A percentile compares a stretch with the other conserved stretches of the same genome.
Evolutionary conservation across 2,797 vertebrate genomes (phyloP).

Genomic region (Notolepis coatsorum): DNA sequence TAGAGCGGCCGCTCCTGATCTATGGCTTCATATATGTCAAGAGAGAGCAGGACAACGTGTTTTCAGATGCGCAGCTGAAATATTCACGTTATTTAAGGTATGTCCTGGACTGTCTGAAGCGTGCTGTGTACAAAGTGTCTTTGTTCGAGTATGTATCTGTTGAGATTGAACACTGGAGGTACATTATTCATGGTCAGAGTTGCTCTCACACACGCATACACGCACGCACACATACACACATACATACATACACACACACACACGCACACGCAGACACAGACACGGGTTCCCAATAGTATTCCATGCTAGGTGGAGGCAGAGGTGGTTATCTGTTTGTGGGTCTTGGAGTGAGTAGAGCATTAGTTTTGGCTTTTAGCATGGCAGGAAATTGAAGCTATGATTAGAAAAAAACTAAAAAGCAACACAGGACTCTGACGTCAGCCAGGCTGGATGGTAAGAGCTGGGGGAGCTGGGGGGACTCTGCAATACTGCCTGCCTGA

Average conservation of each 20-base stretch:
- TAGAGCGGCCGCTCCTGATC: not conserved
- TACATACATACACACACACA: not conserved
- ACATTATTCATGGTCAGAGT: not conserved
- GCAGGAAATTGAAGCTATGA: not conserved
- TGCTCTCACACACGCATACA: not conserved
- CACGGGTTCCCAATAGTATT: not conserved
- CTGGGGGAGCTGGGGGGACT: conserved; percentile 15
- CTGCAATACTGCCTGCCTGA: conserved; percentile 1
- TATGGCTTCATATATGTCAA: not conserved
- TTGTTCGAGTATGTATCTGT: not conserved
- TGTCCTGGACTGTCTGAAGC: not conserved
- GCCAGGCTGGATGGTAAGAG: conserved; percentile 17
- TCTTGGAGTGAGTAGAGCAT: not conserved
- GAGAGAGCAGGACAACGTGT: too few relatives aligned
- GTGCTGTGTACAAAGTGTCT: not conserved
- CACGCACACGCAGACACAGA: not conserved
- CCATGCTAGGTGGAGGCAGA: not conserved
- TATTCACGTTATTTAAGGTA: not conserved
- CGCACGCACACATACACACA: not conserved
- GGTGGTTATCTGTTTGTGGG: conserved; percentile 12
- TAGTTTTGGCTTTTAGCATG: conserved; percentile 11
- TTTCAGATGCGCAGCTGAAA: not conserved
- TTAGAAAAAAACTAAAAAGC: not conserved
- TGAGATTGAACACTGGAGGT: not conserved
- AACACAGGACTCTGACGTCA: conserved; percentile 24